phyloP scores from a whole-genome alignment of 2,113 vertebrate genomes.

The Scomber japonicus region DNA sequence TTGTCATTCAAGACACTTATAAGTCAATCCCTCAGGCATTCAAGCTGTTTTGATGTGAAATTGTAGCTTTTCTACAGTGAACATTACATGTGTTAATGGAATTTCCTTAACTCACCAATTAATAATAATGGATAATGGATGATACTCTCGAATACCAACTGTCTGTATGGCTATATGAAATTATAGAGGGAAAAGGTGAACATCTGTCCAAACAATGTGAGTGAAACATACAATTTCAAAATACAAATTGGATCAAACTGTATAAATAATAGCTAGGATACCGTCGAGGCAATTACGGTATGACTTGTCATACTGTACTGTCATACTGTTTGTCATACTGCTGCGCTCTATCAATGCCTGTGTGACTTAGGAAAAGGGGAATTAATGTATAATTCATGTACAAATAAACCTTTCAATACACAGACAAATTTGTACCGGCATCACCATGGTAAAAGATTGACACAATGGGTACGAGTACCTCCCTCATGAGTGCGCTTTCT shows the following conservation, averaged over 20 bases:
- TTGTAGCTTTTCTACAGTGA: background rate
- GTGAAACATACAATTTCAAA: constrained; percentile 22
- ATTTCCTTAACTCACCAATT: background rate
- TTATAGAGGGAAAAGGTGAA: constrained; percentile 21
- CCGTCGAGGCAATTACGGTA: constrained; percentile 40
- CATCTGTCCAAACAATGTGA: constrained; percentile 25
- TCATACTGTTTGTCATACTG: constrained; percentile 7
- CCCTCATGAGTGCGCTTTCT: constrained; percentile 56
- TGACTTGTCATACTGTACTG: constrained; percentile 25
- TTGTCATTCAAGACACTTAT: constrained; percentile 1
- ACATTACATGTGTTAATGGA: background rate
- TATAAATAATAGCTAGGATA: constrained; percentile 50
- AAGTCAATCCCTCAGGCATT: background rate
- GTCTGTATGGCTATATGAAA: constrained; percentile 8
- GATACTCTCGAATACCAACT: background rate
- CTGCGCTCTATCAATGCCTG: constrained; percentile 26
- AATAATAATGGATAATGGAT: constrained; percentile 14
- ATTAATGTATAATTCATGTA: constrained; percentile 71
- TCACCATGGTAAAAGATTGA: constrained; percentile 68
- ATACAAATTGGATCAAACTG: constrained; percentile 35
- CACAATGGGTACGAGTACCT: constrained; percentile 71
- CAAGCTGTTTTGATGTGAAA: constrained; percentile 3
- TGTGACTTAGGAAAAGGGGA: constrained; percentile 40
- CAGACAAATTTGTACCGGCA: constrained; percentile 54
- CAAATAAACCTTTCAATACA: constrained; percentile 70